These are phyloP conservation scores for Lethenteron camtschaticum DNA, from an alignment of 2,113 vertebrate genomes.

Conservation along the genomic window DNA sequence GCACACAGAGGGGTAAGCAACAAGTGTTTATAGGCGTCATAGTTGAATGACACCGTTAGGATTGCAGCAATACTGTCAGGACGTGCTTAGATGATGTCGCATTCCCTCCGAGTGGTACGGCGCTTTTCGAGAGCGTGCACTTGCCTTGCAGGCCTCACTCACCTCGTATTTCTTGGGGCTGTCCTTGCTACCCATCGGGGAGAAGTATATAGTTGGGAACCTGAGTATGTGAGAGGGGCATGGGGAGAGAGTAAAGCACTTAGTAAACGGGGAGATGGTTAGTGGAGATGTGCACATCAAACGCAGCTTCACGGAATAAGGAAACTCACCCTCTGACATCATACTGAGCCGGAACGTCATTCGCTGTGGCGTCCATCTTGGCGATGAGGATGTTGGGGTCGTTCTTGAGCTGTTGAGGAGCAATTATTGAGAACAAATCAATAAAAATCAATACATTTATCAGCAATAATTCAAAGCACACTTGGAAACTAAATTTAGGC, in stretches of 20 bases:
- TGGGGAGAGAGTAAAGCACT: neutral
- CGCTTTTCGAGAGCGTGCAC: too few species aligned
- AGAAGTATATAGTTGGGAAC: slow-evolving; percentile 85
- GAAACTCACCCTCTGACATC: slow-evolving; percentile 74
- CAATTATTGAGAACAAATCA: slow-evolving; percentile 2
- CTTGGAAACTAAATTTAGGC: too few species aligned
- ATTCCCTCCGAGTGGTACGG: too few species aligned
- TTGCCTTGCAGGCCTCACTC: neutral
- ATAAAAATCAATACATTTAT: too few species aligned
- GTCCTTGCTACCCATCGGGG: slow-evolving; percentile 60
- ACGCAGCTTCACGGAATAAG: neutral
- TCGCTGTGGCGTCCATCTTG: slow-evolving; percentile 97
- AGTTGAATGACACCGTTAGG: too few species aligned
- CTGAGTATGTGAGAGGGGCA: slow-evolving; percentile 20
- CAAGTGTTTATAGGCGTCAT: too few species aligned
- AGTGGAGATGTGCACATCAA: neutral
- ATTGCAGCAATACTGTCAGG: too few species aligned
- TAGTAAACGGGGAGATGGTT: neutral
- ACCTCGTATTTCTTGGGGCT: slow-evolving; percentile 94
- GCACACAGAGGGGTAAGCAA: too few species aligned
- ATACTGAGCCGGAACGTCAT: slow-evolving; percentile 77
- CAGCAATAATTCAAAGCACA: too few species aligned
- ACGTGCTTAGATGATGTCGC: too few species aligned
- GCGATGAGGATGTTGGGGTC: slow-evolving; percentile 73
- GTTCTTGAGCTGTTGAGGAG: slow-evolving; percentile 33